phyloP scores from a whole-genome alignment of 1,140 invertebrate genomes.

The Amyelois transitella region DNA sequence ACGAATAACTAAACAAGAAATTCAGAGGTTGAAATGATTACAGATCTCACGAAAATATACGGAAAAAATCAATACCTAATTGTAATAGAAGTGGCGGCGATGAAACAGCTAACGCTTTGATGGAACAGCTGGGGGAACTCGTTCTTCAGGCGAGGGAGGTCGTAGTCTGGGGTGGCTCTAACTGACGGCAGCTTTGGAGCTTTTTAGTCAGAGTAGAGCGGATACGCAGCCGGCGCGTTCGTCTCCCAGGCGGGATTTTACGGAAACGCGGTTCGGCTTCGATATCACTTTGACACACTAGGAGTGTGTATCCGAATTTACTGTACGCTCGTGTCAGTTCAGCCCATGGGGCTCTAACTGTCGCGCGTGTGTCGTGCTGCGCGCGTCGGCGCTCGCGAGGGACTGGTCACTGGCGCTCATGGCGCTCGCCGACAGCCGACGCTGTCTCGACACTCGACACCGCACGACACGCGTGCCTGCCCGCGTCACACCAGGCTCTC shows the following conservation, averaged over 20 bases:
- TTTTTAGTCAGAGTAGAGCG: neutral
- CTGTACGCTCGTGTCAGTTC: conserved; percentile 24
- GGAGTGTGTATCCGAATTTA: neutral
- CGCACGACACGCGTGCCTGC: neutral
- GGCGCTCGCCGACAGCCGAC: conserved; percentile 1
- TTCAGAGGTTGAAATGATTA: no score
- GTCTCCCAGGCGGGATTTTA: conserved; percentile 33
- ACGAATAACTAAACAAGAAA: no score
- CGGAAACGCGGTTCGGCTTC: conserved; percentile 18
- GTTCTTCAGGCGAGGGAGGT: no score
- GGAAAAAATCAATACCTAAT: no score
- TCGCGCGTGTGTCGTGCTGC: conserved; percentile 8
- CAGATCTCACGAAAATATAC: no score
- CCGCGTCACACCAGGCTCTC: no score
- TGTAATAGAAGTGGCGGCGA: neutral
- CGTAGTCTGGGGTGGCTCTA: neutral
- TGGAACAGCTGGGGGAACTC: no score
- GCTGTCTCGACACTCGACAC: neutral
- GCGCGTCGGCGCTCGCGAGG: conserved; percentile 8
- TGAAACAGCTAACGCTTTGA: neutral
- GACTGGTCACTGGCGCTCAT: neutral
- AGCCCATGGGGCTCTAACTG: conserved; percentile 3
- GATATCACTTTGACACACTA: conserved; percentile 2
- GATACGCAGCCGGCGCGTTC: conserved; percentile 19
- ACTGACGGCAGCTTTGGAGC: neutral